Base-by-base conservation (phyloP, 2,113 vertebrate genomes). In the Rhynchomys soricoides region DNA sequence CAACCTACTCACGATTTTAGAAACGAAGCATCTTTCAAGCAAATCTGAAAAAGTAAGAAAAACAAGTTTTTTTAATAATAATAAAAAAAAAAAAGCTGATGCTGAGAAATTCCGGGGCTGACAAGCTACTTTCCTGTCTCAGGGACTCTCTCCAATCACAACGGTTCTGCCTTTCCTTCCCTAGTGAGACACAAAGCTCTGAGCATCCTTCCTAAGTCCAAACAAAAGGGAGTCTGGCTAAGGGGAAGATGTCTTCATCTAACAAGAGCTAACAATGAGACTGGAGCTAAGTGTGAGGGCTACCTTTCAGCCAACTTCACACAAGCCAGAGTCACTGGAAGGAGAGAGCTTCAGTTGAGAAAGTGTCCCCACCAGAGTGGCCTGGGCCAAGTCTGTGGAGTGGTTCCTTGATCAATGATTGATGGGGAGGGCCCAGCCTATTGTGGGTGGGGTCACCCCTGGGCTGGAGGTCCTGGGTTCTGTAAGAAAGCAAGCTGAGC, bases 11-110 rank as follows among this genome's bases (percentile, higher is more conserved):
- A 99, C 99, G 86, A 97, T 98, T 98, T 99, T 13, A 99, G 97
- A 98, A 99, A 99, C 0, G 97, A 89, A 85, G 99, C 98, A 94
- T 99, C 99, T 98, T 99, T 99, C 94, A 99, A 98, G 97, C 99
- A 99, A 90, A 99, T 98, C 99, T 99, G 98, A 94, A 98, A 97
- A 98, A 97, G n/a, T 6, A 97, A 95, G 96, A 22, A 85, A 97
- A 24, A 24, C 55, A 62, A 1, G n/a, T 91, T 94, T n/a, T n/a
- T n/a, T n/a, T n/a, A n/a, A n/a, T 11, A 29, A 64, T 29, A 57
- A 55, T 17, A 15, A 55, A 55, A 87, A 48, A 92, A 73, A 43
- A 55, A 94, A 92, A 43, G 26, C 1, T 52, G 17, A 4, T 34
- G 77, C 0, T 79, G 9, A 88, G 4, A 86, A 93, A 29, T 2